Evolutionary conservation across 1,140 invertebrate species (phyloP), one percentile per base, ranked within the genome.

Genomic region (Chrysoperla carnea): DNA sequence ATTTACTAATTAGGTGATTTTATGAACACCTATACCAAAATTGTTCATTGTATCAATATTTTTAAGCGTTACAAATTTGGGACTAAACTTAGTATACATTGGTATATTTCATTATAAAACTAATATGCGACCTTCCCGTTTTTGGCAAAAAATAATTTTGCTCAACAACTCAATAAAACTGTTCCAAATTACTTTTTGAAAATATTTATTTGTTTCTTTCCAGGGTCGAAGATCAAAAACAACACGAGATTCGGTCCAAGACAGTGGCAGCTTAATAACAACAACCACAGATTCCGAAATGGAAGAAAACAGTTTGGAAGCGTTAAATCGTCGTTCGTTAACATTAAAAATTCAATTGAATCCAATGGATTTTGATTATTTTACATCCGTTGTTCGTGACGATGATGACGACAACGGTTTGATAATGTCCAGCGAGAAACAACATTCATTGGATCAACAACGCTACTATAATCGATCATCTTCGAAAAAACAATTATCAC

Each of bases 361-460:
- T 37, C 65, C 66, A n/a, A 72, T 74, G 60, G 73, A 76, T 46
- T 76, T 77, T 49, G 69, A 74, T 37, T 77, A 77, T 47, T 78
- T 77, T 50, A 69, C 72, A 17, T 68, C 67, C 0, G 60, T 70
- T 0, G 53, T 72, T 0, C 55, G 69, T 1, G 72, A 70, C 43
- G 67, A 74, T 28, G 68, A 68, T 45, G 73, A 76, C 33, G 45
- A 33, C 6, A 33, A 33, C 2, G n/a, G n/a, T n/a, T 33, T 33
- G 6, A 33, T 33, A 33, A 12, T 33, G 2, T 2, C 3, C 4
- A 9, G 8, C 31, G 31, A 9, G 6, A 11, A 33, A 33, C 31
- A 33, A 23, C 17, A 23, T 23, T 23, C 17, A 23, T 2, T 23
- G 17, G 17, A 23, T 23, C 5, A 2, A 23, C 17, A 23, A 23